Evolutionary conservation across 37 sponge, comb jelly and placozoan genomes (phyloP), one percentile per base, ranked within the genome.

Genomic region (Chondrosia reniformis): DNA sequence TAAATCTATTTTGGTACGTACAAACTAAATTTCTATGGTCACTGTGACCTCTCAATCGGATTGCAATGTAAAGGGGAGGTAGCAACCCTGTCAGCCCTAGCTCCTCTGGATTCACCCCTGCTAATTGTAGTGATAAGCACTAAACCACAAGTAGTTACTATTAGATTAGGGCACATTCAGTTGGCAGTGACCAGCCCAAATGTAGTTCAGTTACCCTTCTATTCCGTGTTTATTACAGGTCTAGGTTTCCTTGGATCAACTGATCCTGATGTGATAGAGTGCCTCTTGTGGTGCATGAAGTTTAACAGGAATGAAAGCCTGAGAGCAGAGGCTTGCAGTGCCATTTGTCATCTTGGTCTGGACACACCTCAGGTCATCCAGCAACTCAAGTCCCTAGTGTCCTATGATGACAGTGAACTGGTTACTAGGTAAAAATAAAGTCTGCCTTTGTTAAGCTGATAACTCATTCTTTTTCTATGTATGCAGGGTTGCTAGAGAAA

Each of bases 291-390:
- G 95, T 74, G 63, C 19, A 89, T 85, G 55, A 56, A 89, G 43
- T 91, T 82, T 79, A 93, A 94, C 73, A 86, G 81, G 79, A 55
- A 31, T 34, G 45, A 46, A 33, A 76, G 42, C 61, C 84, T 94
- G 33, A 75, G 95, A 36, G 86, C 93, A 5, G 89, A 94, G 71
- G 93, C 86, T 4, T 94, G 95, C 30, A 77, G 76, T 15, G 66
- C 89, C 27, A 46, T 94, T 3, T 52, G 54, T 13, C 0, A 28
- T 9, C 74, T 94, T 43, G 73, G 77, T 27, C 75, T 87, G 24
- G 76, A 43, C 42, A 52, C 83, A 9, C 76, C 87, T 19, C 49
- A 9, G 25, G 75, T 89, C 0, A 44, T 86, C 2, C 40, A 43
- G 43, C 65, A 80, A 17, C 72, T 93, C 61, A 76, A 69, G 46